Percentiles rank a stretch among this genome's conserved stretches.
Conservation (phyloP, 2,797 vertebrate species). For the Xenopus petersii region DNA sequence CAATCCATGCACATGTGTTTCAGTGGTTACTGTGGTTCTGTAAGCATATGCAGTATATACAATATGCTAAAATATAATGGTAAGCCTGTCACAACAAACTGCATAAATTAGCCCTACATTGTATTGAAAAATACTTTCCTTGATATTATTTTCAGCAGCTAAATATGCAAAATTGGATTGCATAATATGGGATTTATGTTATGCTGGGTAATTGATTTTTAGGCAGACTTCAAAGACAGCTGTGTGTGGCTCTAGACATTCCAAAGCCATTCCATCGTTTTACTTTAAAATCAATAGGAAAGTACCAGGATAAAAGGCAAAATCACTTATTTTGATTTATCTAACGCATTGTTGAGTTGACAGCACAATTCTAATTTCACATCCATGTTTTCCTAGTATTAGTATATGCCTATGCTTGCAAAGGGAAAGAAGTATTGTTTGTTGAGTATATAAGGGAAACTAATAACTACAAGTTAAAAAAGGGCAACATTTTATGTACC, state of each 20-base stretch:
- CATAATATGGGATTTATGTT: background rate
- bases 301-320: slow-evolving; percentile 1
- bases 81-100: too few relatives aligned
- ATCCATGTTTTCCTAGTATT: background rate
- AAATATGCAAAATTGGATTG: too few relatives aligned
- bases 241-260: background rate
- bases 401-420: background rate
- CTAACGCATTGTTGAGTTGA: background rate
- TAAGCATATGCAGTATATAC: too few relatives aligned
- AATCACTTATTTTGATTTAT: background rate
- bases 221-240: background rate
- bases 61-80: too few relatives aligned
- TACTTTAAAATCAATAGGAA: slow-evolving; percentile 14
- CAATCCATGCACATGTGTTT: too few relatives aligned
- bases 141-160: too few relatives aligned
- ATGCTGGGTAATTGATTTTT: background rate
- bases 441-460: background rate
- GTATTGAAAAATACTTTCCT: too few relatives aligned
- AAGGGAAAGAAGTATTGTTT: background rate
- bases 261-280: background rate
- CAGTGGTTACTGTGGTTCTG: too few relatives aligned
- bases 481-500: too few relatives aligned
- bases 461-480: too few relatives aligned
- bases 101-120: too few relatives aligned
- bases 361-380: slow-evolving; percentile 1